Conservation (phyloP, 2,113 vertebrate species). For the Craseonycteris thonglongyai region DNA sequence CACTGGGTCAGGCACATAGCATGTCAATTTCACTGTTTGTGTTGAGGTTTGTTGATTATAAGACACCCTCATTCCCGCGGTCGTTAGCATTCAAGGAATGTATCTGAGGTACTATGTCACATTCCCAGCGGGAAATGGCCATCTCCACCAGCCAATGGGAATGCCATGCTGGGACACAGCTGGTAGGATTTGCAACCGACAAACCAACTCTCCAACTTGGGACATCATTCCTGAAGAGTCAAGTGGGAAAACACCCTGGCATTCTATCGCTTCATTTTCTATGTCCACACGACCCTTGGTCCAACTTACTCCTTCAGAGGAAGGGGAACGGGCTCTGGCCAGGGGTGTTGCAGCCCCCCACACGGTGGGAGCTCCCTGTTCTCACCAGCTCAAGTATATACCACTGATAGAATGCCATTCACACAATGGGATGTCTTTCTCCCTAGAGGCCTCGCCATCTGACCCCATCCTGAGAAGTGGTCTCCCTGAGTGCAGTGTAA, state of each 20-base stretch:
- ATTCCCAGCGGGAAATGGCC: conserved; percentile 9
- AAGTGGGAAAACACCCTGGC: not conserved
- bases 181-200: conserved; percentile 12
- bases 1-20: conserved; percentile 15
- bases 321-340: not conserved
- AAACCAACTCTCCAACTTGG: not conserved
- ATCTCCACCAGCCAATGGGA: not conserved
- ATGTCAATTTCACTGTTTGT: conserved; percentile 25
- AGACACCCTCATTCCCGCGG: not conserved
- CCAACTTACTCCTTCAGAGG: not conserved
- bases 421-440: not conserved
- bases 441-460: conserved; percentile 45
- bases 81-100: conserved; percentile 41
- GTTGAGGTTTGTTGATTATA: conserved; percentile 6
- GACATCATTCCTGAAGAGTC: conserved; percentile 44
- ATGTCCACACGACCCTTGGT: not conserved
- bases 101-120: conserved; percentile 29
- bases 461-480: conserved; percentile 70
- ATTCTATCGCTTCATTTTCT: not conserved
- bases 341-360: not conserved
- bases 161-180: conserved; percentile 22
- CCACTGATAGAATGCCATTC: not conserved
- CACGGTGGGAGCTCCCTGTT: not conserved
- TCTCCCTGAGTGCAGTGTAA: conserved; percentile 70
- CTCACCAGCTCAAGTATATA: not conserved